A percentile compares a stretch with the other conserved stretches of the same genome.
Conservation (phyloP, 2,888 invertebrate species). For the Mythimna ferrago region DNA sequence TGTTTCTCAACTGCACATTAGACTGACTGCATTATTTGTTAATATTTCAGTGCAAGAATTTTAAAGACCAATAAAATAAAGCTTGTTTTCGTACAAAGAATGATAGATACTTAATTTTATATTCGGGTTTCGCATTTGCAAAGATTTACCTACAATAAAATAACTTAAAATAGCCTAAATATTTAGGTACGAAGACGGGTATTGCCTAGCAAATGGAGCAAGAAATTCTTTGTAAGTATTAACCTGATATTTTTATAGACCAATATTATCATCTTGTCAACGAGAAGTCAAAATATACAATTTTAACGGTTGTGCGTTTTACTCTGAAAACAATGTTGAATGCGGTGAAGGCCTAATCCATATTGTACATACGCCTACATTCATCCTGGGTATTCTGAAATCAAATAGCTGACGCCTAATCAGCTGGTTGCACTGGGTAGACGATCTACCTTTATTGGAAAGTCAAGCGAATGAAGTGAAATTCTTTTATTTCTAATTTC, state of each 20-base stretch:
- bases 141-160: neutral
- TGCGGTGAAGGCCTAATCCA: too few relatives aligned
- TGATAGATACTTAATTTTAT: neutral
- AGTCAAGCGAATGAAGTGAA: too few relatives aligned
- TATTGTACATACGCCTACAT: neutral
- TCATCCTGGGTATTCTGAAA: too few relatives aligned
- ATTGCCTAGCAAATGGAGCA: slow-evolving; percentile 6
- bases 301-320: too few relatives aligned
- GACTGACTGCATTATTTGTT: slow-evolving; percentile 1
- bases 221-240: neutral
- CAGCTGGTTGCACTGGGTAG: neutral
- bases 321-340: too few relatives aligned
- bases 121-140: neutral
- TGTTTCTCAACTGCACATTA: slow-evolving; percentile 4
- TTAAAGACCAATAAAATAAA: neutral
- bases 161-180: slow-evolving; percentile 8
- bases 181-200: neutral
- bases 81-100: neutral
- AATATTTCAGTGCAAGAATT: slow-evolving; percentile 2
- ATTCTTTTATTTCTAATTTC: neutral
- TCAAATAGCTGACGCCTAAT: neutral
- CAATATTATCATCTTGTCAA: too few relatives aligned
- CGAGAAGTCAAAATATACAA: too few relatives aligned
- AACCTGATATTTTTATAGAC: neutral
- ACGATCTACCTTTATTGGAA: neutral